phyloP scores from a whole-genome alignment of 2,797 vertebrate species.

The Selene dorsalis region DNA sequence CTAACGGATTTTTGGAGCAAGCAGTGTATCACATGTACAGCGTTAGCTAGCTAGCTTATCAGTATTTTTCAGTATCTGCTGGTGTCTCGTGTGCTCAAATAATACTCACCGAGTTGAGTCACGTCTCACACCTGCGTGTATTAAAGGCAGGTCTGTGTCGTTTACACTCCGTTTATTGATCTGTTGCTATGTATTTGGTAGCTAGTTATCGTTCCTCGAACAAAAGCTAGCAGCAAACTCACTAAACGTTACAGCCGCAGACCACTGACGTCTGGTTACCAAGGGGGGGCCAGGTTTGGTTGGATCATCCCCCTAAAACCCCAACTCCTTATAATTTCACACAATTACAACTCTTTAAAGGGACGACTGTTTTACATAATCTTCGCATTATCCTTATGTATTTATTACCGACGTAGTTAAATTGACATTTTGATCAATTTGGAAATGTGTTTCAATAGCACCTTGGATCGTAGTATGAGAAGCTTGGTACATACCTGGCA shows the following conservation, averaged over 20 bases:
- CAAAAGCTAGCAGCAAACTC: constrained; percentile 72
- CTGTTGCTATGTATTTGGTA: background rate
- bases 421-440: rapidly evolving
- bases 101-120: constrained; percentile 63
- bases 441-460: rapidly evolving
- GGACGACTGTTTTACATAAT: rapidly evolving
- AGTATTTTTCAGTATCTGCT: constrained; percentile 19
- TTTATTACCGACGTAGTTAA: rapidly evolving
- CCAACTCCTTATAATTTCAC: background rate
- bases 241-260: constrained; percentile 58
- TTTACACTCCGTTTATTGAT: constrained; percentile 10
- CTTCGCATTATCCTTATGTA: rapidly evolving
- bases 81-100: background rate
- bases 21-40: constrained; percentile 67
- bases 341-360: rapidly evolving
- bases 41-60: constrained; percentile 65
- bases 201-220: constrained; percentile 38
- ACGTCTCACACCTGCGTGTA: background rate
- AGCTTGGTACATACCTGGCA: constrained; percentile 63
- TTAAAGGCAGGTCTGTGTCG: background rate
- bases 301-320: background rate
- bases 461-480: background rate
- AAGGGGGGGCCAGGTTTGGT: constrained; percentile 55
- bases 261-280: constrained; percentile 71
- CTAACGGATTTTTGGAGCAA: constrained; percentile 18